Base-by-base conservation (phyloP, 2,797 vertebrate genomes). In the Pipistrellus nathusii region DNA sequence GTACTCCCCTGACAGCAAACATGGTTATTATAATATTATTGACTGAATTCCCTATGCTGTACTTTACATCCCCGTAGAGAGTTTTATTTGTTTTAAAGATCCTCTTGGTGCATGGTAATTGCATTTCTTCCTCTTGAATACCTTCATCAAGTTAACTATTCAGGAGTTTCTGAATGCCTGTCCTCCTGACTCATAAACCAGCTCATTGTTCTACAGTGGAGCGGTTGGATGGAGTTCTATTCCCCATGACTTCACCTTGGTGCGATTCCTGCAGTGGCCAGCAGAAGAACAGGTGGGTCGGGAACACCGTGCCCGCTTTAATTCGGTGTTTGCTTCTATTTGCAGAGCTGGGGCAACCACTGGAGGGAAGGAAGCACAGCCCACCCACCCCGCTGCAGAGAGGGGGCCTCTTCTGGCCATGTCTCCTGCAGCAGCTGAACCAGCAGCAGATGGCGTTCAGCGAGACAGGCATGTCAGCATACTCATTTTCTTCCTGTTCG, bases 401-500 rank as follows among this genome's bases (percentile, higher is more conserved):
- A 86, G 86, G 93, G 51, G 51, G 72, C 77, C 44, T 85, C 80
- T 91, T 73, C 96, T 82, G 87, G 91, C 93, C 96, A 98, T 98
- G 98, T 98, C 97, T 97, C 97, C 98, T 5, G 78, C 92, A 71
- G 95, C 96, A 55, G 80, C 95, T 25, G 93, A 94, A 17, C 85
- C 94, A 48, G 38, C 38, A 6, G 38, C 38, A 41, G 97, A 95
- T 8, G 77, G 23, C 64, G 96, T 94, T 94, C 96, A 62, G 95
- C 95, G 62, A 72, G 95, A 96, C 72, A 92, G 95, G 86, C 96
- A 94, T 2, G 85, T 96, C 93, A 97, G 95, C 94, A 98, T 96
- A 91, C 93, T 98, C 82, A 97, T 98, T 77, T 98, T 98, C 97
- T 97, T 97, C 88, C 97, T 98, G 89, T 98, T 98, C 84, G 75